Evolutionary conservation across 2,797 vertebrate species (phyloP).

Genomic region (Diplodus puntazzo): DNA sequence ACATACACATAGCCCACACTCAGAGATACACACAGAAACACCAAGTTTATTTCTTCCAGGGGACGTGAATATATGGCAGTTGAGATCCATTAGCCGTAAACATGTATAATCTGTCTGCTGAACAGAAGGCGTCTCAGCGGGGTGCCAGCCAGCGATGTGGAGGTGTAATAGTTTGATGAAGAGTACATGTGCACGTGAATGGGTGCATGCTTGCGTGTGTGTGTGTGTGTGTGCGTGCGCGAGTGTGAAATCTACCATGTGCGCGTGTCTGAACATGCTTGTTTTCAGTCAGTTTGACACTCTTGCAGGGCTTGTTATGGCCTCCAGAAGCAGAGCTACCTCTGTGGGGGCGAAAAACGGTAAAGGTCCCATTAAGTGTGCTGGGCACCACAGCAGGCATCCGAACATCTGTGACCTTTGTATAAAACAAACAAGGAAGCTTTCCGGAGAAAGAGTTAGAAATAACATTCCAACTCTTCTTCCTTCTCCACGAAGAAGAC

Average conservation of each 20-base stretch:
- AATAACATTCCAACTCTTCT: conserved; percentile 19
- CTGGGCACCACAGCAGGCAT: conserved; percentile 60
- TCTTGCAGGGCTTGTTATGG: conserved; percentile 63
- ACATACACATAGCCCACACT: conserved; percentile 58
- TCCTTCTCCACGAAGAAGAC: conserved; percentile 30
- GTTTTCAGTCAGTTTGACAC: conserved; percentile 56
- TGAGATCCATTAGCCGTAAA: conserved; percentile 82
- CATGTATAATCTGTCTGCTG: conserved; percentile 75
- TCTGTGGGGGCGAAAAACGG: conserved; percentile 61
- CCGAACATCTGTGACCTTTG: conserved; percentile 76
- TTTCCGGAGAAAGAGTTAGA: conserved; percentile 43
- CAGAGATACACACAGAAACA: conserved; percentile 43
- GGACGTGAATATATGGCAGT: conserved; percentile 75
- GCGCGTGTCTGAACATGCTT: conserved; percentile 27
- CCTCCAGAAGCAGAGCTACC: conserved; percentile 59
- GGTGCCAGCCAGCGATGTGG: conserved; percentile 56
- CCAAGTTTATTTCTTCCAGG: conserved; percentile 62
- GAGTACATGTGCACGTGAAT: conserved; percentile 36
- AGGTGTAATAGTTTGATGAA: conserved; percentile 69
- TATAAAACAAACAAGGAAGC: conserved; percentile 64
- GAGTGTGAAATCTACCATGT: not conserved
- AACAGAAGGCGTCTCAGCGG: conserved; percentile 79
- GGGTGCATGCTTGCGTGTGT: not conserved
- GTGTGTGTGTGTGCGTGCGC: conserved; percentile 16
- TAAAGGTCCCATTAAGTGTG: conserved; percentile 74